phyloP scores from a whole-genome alignment of 23 tunicate species.

The Styela clava region DNA sequence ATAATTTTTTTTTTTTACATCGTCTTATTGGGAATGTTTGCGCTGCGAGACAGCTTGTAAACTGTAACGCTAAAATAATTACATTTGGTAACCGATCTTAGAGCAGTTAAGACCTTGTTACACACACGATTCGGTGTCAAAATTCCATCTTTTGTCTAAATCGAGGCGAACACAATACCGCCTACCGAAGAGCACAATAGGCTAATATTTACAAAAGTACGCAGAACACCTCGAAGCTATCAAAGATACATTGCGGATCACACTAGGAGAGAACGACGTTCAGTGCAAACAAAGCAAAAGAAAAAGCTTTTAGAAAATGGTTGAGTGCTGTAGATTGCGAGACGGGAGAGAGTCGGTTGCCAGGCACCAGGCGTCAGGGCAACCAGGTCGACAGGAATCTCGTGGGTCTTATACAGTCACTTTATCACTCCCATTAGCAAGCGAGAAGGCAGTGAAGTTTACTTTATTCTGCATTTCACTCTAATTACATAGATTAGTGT shows the following conservation, averaged over 20 bases:
- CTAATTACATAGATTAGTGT: not conserved
- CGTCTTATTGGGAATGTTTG: too few relatives aligned
- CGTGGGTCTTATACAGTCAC: not conserved
- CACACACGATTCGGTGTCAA: not conserved
- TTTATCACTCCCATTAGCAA: not conserved
- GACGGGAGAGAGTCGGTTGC: slow-evolving; percentile 13
- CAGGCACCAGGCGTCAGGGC: slow-evolving; percentile 28
- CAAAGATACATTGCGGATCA: not conserved
- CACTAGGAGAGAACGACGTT: not conserved
- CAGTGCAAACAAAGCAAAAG: not conserved
- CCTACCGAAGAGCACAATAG: not conserved
- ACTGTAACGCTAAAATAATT: too few relatives aligned
- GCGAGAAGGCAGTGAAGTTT: not conserved
- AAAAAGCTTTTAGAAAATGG: not conserved
- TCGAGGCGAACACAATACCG: not conserved
- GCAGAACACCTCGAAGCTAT: not conserved
- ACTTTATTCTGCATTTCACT: not conserved
- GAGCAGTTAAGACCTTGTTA: not conserved
- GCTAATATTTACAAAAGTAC: not conserved
- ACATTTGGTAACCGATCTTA: too few relatives aligned
- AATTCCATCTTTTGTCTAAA: not conserved
- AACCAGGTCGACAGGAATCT: slow-evolving; percentile 1
- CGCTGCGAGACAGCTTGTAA: too few relatives aligned
- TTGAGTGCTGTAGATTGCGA: not conserved
- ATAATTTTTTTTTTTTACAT: too few relatives aligned